These are phyloP conservation scores for Cantharis lateralis DNA, from an alignment of 2,888 invertebrate genomes.

Conservation along the genomic window DNA sequence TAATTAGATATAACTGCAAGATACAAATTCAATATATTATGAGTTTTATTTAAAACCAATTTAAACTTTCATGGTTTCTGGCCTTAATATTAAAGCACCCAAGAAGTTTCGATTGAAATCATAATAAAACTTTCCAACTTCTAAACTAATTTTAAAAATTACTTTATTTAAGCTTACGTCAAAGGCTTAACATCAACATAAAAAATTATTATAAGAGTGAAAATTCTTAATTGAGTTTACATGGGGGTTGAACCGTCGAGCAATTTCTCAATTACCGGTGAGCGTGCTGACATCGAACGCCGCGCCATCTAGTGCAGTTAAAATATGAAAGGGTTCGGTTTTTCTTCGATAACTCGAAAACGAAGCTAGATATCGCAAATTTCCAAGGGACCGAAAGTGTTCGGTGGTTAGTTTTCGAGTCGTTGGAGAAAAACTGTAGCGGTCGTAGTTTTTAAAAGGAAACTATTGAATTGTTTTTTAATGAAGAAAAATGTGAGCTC, in stretches of 20 bases:
- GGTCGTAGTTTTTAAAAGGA: no score
- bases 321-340: no score
- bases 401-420: no score
- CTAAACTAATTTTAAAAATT: background rate
- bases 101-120: background rate
- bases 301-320: no score
- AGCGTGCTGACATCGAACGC: background rate
- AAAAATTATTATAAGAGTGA: background rate
- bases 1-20: background rate
- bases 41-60: background rate
- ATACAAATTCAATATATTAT: background rate
- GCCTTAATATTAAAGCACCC: background rate
- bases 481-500: background rate
- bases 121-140: background rate
- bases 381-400: no score
- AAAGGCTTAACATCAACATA: background rate
- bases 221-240: background rate
- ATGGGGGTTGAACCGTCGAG: background rate
- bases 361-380: no score
- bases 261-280: background rate
- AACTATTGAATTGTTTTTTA: background rate
- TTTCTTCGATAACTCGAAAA: no score
- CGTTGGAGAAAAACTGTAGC: no score
- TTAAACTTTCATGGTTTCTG: background rate
- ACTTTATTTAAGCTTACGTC: background rate